These are phyloP conservation scores for Rhagologus leucostigma DNA, from an alignment of 2,113 vertebrate species.

Conservation along the genomic window DNA sequence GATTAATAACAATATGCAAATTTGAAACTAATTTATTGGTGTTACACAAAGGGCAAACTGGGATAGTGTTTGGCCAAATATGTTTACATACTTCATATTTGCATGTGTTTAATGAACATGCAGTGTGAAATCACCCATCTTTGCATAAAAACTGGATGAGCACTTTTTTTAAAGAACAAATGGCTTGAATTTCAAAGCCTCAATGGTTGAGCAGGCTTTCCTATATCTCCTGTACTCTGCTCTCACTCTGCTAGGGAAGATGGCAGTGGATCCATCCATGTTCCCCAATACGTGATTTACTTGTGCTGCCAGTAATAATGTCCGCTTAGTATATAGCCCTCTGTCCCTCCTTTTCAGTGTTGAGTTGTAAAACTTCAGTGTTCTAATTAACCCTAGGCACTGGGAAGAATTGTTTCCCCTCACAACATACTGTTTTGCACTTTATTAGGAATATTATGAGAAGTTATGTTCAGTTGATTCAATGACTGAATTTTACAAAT, in stretches of 20 bases:
- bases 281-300: not conserved
- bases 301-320: not conserved
- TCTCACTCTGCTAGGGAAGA: not conserved
- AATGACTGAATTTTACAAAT: constrained; percentile 40
- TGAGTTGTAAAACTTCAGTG: not conserved
- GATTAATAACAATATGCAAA: constrained; percentile 61
- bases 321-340: not conserved
- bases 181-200: not conserved
- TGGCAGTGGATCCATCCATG: not conserved
- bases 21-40: constrained; percentile 53
- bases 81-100: constrained; percentile 54
- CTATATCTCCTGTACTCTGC: not conserved
- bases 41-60: constrained; percentile 52
- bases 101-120: constrained; percentile 39
- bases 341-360: not conserved
- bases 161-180: not conserved
- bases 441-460: not conserved
- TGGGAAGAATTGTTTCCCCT: not conserved
- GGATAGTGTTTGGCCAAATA: constrained; percentile 46
- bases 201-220: not conserved
- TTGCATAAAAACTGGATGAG: constrained; percentile 35
- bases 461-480: not conserved
- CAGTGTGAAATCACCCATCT: constrained; percentile 44
- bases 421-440: not conserved
- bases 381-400: not conserved